Percentiles rank a stretch among this genome's conserved stretches.
These are phyloP conservation scores for Pseudotriccus pelzelni DNA, from an alignment of 2,797 vertebrate species.

Conservation along the genomic window DNA sequence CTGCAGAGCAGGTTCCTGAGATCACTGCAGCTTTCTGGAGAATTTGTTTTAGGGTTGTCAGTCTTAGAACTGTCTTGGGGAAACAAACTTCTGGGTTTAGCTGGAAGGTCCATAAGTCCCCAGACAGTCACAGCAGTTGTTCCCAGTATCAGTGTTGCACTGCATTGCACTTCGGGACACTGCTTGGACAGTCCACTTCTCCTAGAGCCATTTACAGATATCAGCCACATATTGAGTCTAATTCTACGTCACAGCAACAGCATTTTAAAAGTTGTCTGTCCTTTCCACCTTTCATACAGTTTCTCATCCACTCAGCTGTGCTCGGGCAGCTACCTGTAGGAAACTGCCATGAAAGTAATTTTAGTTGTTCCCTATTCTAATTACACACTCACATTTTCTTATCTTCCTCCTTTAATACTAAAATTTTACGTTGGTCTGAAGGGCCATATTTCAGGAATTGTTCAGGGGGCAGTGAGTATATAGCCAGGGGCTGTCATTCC, in stretches of 20 bases:
- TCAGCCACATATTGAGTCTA: background rate
- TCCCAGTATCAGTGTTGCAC: background rate
- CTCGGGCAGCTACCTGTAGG: background rate
- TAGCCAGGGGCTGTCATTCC: background rate
- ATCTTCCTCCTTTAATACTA: background rate
- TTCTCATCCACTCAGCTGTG: background rate
- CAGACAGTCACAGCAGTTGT: background rate
- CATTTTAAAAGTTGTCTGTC: background rate
- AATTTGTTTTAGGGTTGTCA: background rate
- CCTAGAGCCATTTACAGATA: background rate
- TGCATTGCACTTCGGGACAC: background rate
- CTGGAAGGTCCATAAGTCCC: background rate
- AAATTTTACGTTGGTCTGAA: background rate
- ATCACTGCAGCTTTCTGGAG: background rate
- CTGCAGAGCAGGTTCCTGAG: background rate
- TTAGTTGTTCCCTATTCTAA: background rate
- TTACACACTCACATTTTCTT: background rate
- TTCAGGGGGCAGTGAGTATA: rapidly evolving
- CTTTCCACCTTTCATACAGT: background rate
- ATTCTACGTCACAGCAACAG: background rate
- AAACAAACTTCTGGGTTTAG: background rate
- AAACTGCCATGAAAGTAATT: background rate
- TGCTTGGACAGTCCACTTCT: background rate
- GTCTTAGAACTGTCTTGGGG: background rate
- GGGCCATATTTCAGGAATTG: background rate